Evolutionary conservation across 2,888 invertebrate genomes (phyloP).

Genomic region (Tipula confusa): DNA sequence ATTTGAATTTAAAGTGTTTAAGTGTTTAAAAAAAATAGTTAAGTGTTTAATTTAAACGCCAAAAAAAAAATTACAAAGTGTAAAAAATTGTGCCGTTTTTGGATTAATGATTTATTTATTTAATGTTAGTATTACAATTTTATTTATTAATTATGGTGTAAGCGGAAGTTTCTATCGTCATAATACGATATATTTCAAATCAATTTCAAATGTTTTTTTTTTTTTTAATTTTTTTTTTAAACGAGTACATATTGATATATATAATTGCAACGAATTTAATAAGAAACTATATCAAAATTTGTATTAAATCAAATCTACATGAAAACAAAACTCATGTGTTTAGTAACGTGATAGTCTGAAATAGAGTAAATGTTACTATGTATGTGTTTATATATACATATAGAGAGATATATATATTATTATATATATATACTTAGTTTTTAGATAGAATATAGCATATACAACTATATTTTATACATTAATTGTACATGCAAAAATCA

Average conservation of each 20-base stretch:
- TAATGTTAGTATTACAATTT: neutral
- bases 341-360: neutral
- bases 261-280: neutral
- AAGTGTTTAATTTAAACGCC: neutral
- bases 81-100: neutral
- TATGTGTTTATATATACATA: neutral
- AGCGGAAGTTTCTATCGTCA: neutral
- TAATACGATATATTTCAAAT: neutral
- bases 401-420: neutral
- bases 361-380: neutral
- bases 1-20: neutral
- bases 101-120: neutral
- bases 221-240: neutral
- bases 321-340: constrained; percentile 12
- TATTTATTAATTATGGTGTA: neutral
- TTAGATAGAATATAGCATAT: neutral
- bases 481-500: neutral
- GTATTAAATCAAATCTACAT: neutral
- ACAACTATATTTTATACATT: no score
- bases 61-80: neutral
- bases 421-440: neutral
- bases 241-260: neutral
- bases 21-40: neutral
- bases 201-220: neutral
- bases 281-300: no score